These are phyloP conservation scores for Tadarida brasiliensis DNA, from an alignment of 2,797 vertebrate genomes.

Conservation along the genomic window DNA sequence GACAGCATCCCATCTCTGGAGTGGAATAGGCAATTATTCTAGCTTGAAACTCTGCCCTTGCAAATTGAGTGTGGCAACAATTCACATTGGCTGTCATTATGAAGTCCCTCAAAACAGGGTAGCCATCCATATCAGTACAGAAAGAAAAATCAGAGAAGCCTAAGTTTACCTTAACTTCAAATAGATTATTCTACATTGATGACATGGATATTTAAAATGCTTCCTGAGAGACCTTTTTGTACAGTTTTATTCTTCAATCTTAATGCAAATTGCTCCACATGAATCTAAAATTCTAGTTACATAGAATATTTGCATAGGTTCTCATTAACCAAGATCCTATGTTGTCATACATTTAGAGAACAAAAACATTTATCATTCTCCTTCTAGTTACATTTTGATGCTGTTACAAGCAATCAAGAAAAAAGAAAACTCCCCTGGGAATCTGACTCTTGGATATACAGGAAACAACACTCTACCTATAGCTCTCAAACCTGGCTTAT, in stretches of 20 bases:
- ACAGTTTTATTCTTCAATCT: not conserved
- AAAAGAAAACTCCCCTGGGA: not conserved
- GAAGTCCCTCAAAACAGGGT: conserved; percentile 57
- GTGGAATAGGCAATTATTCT: conserved; percentile 75
- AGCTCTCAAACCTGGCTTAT: not conserved
- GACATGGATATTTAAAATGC: conserved; percentile 50
- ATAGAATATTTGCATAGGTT: not conserved
- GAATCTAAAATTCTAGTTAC: conserved; percentile 30
- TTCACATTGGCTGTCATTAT: conserved; percentile 71
- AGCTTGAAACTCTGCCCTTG: conserved; percentile 72
- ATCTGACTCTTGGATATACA: not conserved
- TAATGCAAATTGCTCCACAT: conserved; percentile 5
- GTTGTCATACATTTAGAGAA: not conserved
- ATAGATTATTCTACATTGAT: not conserved
- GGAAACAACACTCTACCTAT: not conserved
- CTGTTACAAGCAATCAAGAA: not conserved
- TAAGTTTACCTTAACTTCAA: conserved; percentile 11
- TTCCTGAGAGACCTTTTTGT: not conserved
- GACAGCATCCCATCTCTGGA: conserved; percentile 65
- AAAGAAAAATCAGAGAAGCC: conserved; percentile 57
- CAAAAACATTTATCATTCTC: conserved; percentile 46
- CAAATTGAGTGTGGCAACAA: conserved; percentile 76
- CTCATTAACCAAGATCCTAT: not conserved
- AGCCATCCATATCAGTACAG: not conserved
- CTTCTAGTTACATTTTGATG: conserved; percentile 7